Percentiles rank a stretch among this genome's conserved stretches.
phyloP scores from a whole-genome alignment of 2,888 invertebrate genomes.

The Drepana falcataria region DNA sequence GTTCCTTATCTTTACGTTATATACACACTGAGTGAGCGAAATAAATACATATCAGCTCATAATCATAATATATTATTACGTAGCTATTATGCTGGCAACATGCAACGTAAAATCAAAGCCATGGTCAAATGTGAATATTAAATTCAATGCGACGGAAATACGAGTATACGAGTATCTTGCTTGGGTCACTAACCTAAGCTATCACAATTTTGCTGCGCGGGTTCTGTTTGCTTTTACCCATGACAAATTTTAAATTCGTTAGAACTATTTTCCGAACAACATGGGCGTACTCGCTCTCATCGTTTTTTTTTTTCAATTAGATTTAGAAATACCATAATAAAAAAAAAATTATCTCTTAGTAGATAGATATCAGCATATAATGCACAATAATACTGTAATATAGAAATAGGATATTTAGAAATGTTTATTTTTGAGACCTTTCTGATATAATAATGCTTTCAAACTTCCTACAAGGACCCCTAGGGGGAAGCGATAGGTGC shows the following conservation, averaged over 20 bases:
- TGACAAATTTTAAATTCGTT: background rate
- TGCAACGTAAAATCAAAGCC: background rate
- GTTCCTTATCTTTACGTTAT: background rate
- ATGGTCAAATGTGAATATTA: slow-evolving; percentile 2
- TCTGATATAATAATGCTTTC: no score
- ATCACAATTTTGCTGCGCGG: background rate
- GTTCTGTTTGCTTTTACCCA: background rate
- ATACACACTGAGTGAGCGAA: background rate
- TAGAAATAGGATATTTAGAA: no score
- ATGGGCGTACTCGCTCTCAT: no score
- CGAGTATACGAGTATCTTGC: background rate
- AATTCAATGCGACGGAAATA: slow-evolving; percentile 1
- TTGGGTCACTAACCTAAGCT: slow-evolving; percentile 3
- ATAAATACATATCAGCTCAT: background rate
- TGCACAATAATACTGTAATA: no score
- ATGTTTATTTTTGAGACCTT: no score
- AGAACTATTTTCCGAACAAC: no score
- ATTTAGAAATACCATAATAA: no score
- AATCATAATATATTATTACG: background rate
- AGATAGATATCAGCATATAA: no score
- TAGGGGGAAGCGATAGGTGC: no score
- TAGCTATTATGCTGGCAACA: background rate
- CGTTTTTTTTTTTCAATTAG: no score
- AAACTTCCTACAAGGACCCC: no score
- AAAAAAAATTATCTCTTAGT: no score